These are phyloP conservation scores for Allygus modestus DNA, from an alignment of 2,888 invertebrate species.

Conservation along the genomic window DNA sequence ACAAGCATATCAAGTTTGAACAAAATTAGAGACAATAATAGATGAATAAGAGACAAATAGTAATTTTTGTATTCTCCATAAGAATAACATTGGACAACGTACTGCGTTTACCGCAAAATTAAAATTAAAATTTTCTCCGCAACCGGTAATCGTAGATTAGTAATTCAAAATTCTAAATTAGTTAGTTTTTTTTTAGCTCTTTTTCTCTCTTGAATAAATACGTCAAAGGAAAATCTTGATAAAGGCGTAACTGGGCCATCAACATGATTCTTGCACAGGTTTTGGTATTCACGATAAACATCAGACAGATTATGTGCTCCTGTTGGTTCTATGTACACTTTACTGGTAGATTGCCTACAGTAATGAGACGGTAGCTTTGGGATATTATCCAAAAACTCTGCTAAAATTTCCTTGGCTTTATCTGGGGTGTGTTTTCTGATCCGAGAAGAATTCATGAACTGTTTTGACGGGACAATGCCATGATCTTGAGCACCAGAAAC, in stretches of 20 bases:
- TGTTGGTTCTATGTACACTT: background rate
- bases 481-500: no score
- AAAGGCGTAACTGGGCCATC: constrained; percentile 58
- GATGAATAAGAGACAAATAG: no score
- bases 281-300: constrained; percentile 52
- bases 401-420: constrained; percentile 47
- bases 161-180: no score
- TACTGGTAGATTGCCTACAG: background rate
- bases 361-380: constrained; percentile 52
- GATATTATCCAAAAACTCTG: constrained; percentile 5
- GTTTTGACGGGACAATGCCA: background rate
- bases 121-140: no score
- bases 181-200: no score
- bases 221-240: constrained; percentile 58
- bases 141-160: no score
- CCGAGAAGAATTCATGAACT: constrained; percentile 70
- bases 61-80: no score
- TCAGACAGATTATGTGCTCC: constrained; percentile 16
- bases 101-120: no score
- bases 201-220: constrained; percentile 64
- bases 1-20: no score
- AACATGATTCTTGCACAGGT: constrained; percentile 18
- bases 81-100: no score
- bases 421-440: background rate
- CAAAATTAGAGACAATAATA: no score